phyloP scores from a whole-genome alignment of 2,797 vertebrate genomes.

The Tympanoctomys barrerae region DNA sequence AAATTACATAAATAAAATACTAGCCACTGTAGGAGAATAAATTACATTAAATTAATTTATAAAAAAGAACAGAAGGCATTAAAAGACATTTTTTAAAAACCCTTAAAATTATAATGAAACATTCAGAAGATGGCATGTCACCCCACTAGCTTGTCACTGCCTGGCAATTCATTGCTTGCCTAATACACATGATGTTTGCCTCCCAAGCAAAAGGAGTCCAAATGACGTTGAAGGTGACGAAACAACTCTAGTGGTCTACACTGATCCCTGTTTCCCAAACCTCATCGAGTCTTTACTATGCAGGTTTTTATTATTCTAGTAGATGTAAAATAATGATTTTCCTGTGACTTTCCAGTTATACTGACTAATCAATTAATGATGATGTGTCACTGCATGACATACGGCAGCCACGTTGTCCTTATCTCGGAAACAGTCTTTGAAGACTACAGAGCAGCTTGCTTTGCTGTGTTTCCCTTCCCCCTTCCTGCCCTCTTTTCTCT shows the following conservation, averaged over 20 bases:
- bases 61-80: neutral
- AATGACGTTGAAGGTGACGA: neutral
- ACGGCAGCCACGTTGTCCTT: neutral
- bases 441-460: neutral
- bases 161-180: neutral
- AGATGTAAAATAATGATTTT: neutral
- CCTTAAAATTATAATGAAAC: neutral
- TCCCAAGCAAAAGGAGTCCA: neutral
- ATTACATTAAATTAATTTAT: neutral
- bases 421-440: constrained; percentile 14
- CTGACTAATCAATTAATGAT: neutral
- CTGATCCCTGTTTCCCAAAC: neutral
- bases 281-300: neutral
- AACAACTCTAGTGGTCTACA: neutral
- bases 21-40: neutral
- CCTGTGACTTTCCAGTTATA: neutral
- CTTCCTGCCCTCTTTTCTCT: neutral
- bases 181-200: neutral
- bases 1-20: constrained; percentile 33
- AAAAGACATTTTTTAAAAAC: neutral
- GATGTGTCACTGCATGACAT: neutral
- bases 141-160: neutral
- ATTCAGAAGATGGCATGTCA: neutral
- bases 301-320: neutral
- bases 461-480: neutral